Evolutionary conservation across 1,140 invertebrate species (phyloP).

Genomic region (Eupristina koningsbergeri): DNA sequence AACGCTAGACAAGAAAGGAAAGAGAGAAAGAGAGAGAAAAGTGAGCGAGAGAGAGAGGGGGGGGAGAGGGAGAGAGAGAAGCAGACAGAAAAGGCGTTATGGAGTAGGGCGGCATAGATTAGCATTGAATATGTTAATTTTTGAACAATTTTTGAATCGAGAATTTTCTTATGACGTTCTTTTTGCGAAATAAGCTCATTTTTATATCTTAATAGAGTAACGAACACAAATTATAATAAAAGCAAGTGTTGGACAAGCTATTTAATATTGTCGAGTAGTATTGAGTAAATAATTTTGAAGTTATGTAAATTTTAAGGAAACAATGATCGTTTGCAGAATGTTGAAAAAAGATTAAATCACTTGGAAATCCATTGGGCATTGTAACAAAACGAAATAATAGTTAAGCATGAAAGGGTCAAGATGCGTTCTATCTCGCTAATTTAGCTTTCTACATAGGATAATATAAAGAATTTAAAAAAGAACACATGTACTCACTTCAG

Average conservation of each 20-base stretch:
- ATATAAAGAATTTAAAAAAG: neutral
- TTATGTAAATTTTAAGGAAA: neutral
- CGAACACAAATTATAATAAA: too few species aligned
- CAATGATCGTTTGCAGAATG: neutral
- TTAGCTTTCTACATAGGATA: neutral
- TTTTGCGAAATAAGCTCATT: neutral
- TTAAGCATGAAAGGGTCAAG: conserved; percentile 23
- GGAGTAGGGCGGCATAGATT: conserved; percentile 46
- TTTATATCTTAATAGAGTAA: neutral
- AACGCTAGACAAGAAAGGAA: too few species aligned
- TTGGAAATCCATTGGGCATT: neutral
- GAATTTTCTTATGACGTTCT: neutral
- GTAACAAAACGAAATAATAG: conserved; percentile 21
- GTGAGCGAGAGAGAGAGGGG: conserved; percentile 8
- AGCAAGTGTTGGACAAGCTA: too few species aligned
- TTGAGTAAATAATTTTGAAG: neutral
- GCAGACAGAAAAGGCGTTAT: conserved; percentile 29
- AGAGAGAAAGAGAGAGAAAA: conserved; percentile 8
- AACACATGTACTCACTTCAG: neutral
- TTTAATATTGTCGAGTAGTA: too few species aligned
- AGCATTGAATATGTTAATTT: conserved; percentile 40
- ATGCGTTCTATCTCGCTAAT: conserved; percentile 27
- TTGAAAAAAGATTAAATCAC: conserved; percentile 3
- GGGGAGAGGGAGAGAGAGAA: too few species aligned
- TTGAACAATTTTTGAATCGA: neutral